Percentiles rank a stretch among this genome's conserved stretches.
Evolutionary conservation across 2,797 vertebrate species (phyloP).

Genomic region (Craterocephalus amniculus): DNA sequence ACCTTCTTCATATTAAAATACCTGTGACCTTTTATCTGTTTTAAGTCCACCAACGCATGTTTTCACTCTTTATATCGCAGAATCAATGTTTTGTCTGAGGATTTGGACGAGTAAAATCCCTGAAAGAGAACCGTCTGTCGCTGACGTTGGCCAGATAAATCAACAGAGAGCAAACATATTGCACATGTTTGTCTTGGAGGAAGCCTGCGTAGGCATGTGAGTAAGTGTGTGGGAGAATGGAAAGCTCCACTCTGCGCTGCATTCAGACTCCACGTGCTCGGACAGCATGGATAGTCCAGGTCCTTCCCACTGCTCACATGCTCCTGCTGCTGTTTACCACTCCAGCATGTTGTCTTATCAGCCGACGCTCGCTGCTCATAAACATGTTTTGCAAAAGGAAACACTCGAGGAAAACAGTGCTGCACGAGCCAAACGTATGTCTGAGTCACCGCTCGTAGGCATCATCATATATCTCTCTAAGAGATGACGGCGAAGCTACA

Average conservation of each 20-base stretch:
- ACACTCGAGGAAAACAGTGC: constrained; percentile 30
- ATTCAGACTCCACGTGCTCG: constrained; percentile 57
- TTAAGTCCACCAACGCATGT: too few species aligned
- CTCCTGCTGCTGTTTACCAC: constrained; percentile 69
- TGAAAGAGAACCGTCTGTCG: not conserved
- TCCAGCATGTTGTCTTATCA: constrained; percentile 59
- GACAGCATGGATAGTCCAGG: constrained; percentile 50
- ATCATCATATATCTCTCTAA: too few species aligned
- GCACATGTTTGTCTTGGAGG: constrained; percentile 7
- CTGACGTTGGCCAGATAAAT: not conserved
- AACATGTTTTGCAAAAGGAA: constrained; percentile 61
- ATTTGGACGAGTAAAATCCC: not conserved
- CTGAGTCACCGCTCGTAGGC: not conserved
- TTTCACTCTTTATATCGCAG: constrained; percentile 1
- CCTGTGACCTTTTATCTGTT: too few species aligned
- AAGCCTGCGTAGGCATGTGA: constrained; percentile 23
- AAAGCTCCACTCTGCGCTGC: constrained; percentile 34
- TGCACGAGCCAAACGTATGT: constrained; percentile 32
- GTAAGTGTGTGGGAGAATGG: constrained; percentile 19
- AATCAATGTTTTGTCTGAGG: not conserved
- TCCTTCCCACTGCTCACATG: constrained; percentile 55
- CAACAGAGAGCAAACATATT: not conserved
- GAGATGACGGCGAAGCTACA: too few species aligned
- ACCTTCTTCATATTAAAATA: too few species aligned
- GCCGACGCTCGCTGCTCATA: constrained; percentile 36